phyloP scores from a whole-genome alignment of 2,888 invertebrate species.

The Ryuthela nishihirai region DNA sequence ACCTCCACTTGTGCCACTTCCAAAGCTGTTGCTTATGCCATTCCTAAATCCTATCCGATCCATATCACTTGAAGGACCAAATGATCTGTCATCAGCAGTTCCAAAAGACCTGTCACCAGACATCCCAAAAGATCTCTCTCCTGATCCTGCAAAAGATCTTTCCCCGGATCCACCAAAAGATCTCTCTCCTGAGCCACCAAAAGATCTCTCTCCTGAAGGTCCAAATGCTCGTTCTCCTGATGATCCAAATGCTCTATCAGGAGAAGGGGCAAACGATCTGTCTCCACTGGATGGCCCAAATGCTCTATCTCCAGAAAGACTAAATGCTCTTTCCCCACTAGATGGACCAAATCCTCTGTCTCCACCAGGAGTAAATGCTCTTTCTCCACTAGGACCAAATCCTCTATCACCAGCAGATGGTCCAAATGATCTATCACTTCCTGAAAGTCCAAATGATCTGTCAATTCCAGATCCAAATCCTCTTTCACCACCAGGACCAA shows the following conservation, averaged over 20 bases:
- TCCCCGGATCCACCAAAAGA: neutral
- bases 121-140: neutral
- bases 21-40: conserved; percentile 18
- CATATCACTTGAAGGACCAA: conserved; percentile 5
- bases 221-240: neutral
- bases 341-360: conserved; percentile 12
- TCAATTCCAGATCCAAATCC: conserved; percentile 11
- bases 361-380: conserved; percentile 1
- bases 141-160: neutral
- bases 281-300: neutral
- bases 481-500: conserved; percentile 4
- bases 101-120: conserved; percentile 8
- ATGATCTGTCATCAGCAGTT: neutral
- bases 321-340: neutral
- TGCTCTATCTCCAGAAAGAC: neutral
- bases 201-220: neutral
- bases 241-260: neutral
- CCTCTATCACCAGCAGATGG: conserved; percentile 3
- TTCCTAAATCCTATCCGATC: conserved; percentile 13
- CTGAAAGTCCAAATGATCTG: conserved; percentile 6
- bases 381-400: conserved; percentile 8
- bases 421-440: conserved; percentile 2
- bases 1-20: conserved; percentile 7
- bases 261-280: too few relatives aligned
- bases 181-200: neutral